Evolutionary conservation across 1,140 invertebrate species (phyloP).

Genomic region (Odontomachus brunneus): DNA sequence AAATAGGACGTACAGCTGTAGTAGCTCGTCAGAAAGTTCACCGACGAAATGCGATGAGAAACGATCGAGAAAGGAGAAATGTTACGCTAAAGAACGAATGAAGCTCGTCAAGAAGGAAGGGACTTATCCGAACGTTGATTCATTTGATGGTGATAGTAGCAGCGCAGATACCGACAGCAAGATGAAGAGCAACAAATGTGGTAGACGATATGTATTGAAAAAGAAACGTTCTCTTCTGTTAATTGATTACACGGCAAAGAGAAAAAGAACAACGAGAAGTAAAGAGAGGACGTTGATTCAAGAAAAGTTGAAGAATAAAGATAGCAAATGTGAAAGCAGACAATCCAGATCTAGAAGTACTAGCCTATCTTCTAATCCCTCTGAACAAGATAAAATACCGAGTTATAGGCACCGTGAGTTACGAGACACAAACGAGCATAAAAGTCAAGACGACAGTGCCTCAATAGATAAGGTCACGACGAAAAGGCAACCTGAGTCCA

Average conservation of each 20-base stretch:
- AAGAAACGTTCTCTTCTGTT: constrained; percentile 33
- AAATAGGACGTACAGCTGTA: constrained; percentile 60
- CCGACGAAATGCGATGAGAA: constrained; percentile 26
- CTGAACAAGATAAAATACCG: constrained; percentile 31
- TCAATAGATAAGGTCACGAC: constrained; percentile 37
- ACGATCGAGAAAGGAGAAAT: constrained; percentile 46
- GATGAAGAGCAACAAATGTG: constrained; percentile 37
- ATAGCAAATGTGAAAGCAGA: constrained; percentile 52
- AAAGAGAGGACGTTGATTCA: constrained; percentile 32
- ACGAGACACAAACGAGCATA: constrained; percentile 34
- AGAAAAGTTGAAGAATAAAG: constrained; percentile 39
- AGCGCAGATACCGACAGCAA: constrained; percentile 47
- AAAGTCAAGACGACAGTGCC: constrained; percentile 31
- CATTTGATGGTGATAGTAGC: constrained; percentile 44
- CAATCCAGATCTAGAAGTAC: constrained; percentile 68
- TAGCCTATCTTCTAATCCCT: constrained; percentile 60
- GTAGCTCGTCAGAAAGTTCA: constrained; percentile 36
- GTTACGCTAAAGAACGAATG: constrained; percentile 52
- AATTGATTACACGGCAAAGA: constrained; percentile 36
- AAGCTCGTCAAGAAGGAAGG: constrained; percentile 65
- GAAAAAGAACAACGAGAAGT: constrained; percentile 42
- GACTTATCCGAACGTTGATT: constrained; percentile 47
- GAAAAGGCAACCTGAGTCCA: constrained; percentile 42
- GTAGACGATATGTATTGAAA: constrained; percentile 41
- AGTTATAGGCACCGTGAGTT: constrained; percentile 32